Evolutionary conservation across 92 coral and sea anemone genomes (phyloP), one percentile per base, ranked within the genome.

Genomic region (Siderastrea radians): DNA sequence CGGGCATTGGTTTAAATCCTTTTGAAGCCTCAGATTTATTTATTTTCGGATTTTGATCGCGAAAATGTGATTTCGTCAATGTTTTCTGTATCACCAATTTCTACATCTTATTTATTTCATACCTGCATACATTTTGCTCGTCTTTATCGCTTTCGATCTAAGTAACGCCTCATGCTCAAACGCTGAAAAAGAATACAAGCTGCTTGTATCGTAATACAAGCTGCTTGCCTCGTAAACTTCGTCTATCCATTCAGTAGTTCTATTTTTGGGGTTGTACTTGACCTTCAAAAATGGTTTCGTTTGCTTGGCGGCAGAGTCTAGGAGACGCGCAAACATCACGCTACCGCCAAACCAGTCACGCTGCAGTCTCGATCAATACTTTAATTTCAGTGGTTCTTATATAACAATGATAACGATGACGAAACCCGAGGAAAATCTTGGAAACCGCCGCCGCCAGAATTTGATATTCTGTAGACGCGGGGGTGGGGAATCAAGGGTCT

Each of bases 401-500:
- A 13, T 65, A 12, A 65, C 9, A 12, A 19, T 38, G 70, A 26
- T 19, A 12, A 65, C 9, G 6, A 16, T 65, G 70, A 65, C 70
- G 47, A 6, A 68, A 53, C 14, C 44, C 15, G 54, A 51, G 51
- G 68, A 52, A 26, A 68, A 68, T 66, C 85, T 68, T 50, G 86
- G 66, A 46, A 49, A 82, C 78, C 66, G 69, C 86, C 78, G 69
- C 58, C 69, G 59, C 17, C 68, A 38, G 19, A 51, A 82, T 70
- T 82, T 44, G 78, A 80, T 80, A 67, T 80, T 82, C 9, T 55
- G 68, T 71, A 58, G 78, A 70, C 53, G 69, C 86, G 78, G 54
- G 86, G 86, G 57, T 46, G 68, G 53, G 11, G 4, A 70, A 55
- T 54, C 44, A 16, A 44, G 47, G 26, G 26, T 6, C 0, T 74